Conservation (phyloP, 2,113 vertebrate genomes). For the Chaenogobius annularis region DNA sequence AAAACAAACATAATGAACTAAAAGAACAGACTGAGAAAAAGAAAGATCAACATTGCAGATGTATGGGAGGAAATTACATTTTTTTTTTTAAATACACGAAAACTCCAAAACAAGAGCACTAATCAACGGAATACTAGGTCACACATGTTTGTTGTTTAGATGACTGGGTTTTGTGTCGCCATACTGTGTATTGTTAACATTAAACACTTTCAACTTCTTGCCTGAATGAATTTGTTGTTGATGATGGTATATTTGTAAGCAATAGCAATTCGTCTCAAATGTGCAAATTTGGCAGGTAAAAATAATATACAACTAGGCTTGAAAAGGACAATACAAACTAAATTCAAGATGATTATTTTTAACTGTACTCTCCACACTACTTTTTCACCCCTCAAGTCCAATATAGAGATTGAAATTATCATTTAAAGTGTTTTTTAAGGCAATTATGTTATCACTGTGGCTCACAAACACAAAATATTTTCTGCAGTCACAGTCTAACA, state of each 20-base stretch:
- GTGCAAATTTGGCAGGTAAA: neutral
- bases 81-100: neutral
- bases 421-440: constrained; percentile 1
- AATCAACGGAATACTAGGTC: neutral
- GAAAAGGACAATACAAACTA: neutral
- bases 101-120: neutral
- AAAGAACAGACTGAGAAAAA: constrained; percentile 18
- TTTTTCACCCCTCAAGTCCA: neutral
- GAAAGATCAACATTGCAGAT: constrained; percentile 3
- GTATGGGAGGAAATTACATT: too few relatives aligned
- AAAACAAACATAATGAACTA: constrained; percentile 37
- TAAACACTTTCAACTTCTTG: neutral
- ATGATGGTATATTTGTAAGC: neutral
- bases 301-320: neutral
- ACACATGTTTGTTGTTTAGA: neutral
- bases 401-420: neutral
- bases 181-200: neutral
- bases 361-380: neutral
- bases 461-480: neutral
- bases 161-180: neutral
- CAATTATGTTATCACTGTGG: neutral
- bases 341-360: neutral
- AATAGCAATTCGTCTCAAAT: neutral
- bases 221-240: neutral
- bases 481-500: neutral